phyloP scores from a whole-genome alignment of 2,888 invertebrate species.

The Cataglyphis livida region DNA sequence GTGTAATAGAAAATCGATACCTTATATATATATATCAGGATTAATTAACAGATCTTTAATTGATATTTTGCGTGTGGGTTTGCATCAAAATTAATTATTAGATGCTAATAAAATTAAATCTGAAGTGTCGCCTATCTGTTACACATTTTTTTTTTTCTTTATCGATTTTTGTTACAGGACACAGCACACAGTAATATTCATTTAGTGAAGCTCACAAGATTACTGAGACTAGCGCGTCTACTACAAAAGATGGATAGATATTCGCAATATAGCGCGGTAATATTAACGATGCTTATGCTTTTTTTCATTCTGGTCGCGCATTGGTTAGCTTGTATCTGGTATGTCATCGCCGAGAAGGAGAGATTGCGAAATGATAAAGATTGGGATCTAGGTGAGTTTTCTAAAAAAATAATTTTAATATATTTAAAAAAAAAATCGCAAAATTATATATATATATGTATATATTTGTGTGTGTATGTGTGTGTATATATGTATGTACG shows the following conservation, averaged over 20 bases:
- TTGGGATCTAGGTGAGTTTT: conserved; percentile 93
- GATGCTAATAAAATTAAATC: not conserved
- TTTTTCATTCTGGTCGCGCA: conserved; percentile 97
- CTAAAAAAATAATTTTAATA: not conserved
- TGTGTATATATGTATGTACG: too few relatives aligned
- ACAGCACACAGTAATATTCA: conserved; percentile 93
- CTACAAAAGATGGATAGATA: conserved; percentile 98
- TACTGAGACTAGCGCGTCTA: conserved; percentile 94
- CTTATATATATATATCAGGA: conserved; percentile 14
- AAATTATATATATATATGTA: not conserved
- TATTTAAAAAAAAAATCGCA: not conserved
- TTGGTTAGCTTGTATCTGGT: conserved; percentile 99
- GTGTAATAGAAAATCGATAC: conserved; percentile 44
- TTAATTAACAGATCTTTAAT: not conserved
- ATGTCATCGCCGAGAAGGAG: conserved; percentile 97
- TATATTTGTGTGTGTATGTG: too few relatives aligned
- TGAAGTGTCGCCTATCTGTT: not conserved
- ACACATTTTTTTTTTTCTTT: not conserved
- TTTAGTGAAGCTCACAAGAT: conserved; percentile 96
- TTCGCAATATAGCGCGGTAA: conserved; percentile 98
- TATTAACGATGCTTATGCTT: conserved; percentile 96
- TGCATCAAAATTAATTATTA: conserved; percentile 9
- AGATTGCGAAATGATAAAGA: conserved; percentile 89
- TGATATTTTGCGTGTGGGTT: not conserved
- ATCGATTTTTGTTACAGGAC: conserved; percentile 86